phyloP scores from a whole-genome alignment of 2,113 vertebrate species.

The Cebidichthys violaceus region DNA sequence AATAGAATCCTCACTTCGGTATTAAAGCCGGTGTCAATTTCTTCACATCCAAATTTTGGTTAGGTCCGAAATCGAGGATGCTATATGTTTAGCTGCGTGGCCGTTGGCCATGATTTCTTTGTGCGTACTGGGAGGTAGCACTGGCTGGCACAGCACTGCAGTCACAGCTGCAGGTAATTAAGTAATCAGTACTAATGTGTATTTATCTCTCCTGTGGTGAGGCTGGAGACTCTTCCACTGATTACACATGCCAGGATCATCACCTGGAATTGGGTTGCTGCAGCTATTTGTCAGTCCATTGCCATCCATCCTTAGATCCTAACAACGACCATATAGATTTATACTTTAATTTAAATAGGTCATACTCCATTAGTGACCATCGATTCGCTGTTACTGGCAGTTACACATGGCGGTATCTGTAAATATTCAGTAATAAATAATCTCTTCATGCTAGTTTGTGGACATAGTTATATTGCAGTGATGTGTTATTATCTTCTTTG shows the following conservation, averaged over 20 bases:
- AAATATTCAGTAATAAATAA: background rate
- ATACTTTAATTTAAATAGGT: background rate
- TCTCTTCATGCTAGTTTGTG: background rate
- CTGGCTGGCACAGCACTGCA: slow-evolving; percentile 28
- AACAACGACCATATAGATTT: background rate
- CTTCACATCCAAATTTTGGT: background rate
- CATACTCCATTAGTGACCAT: background rate
- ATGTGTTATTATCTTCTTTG: background rate
- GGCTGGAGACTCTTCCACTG: slow-evolving; percentile 36
- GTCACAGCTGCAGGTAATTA: slow-evolving; percentile 63
- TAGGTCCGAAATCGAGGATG: background rate
- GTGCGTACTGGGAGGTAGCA: background rate
- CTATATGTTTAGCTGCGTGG: background rate
- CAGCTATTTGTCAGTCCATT: background rate
- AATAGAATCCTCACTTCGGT: background rate
- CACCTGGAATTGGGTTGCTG: slow-evolving; percentile 33
- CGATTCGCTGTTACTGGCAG: background rate
- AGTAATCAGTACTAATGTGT: slow-evolving; percentile 60
- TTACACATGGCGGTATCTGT: background rate
- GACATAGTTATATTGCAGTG: background rate
- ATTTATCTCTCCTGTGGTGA: slow-evolving; percentile 58
- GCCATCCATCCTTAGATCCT: background rate
- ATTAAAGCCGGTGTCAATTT: background rate
- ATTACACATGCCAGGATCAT: slow-evolving; percentile 39
- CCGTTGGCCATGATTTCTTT: background rate